Evolutionary conservation across 2,113 vertebrate genomes (phyloP).

Genomic region (Corydoras maculifer): DNA sequence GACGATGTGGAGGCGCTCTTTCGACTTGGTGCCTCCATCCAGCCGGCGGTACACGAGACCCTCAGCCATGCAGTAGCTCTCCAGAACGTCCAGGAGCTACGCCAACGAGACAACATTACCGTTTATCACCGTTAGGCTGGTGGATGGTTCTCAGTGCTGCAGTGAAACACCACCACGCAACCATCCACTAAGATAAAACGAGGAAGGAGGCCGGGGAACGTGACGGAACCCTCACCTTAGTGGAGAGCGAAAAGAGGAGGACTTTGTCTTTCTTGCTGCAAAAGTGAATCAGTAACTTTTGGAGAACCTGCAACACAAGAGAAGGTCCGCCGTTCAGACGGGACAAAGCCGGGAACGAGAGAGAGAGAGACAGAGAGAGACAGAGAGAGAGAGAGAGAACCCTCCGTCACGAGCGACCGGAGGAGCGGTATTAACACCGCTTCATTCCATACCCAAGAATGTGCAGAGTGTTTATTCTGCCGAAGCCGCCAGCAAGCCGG

Average conservation of each 20-base stretch:
- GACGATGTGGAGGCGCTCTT: constrained; percentile 83
- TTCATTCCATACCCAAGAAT: constrained; percentile 25
- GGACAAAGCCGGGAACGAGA: background rate
- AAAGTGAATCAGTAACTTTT: constrained; percentile 83
- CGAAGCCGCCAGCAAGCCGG: constrained; percentile 52
- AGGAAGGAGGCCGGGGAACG: no score
- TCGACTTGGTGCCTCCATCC: constrained; percentile 86
- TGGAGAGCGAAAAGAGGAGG: constrained; percentile 91
- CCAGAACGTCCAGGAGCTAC: constrained; percentile 84
- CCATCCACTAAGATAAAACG: background rate
- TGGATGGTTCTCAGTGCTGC: no score
- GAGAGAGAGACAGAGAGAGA: background rate
- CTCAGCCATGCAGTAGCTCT: constrained; percentile 88
- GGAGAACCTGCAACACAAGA: constrained; percentile 74
- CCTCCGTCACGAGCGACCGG: constrained; percentile 4
- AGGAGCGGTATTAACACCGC: constrained; percentile 13
- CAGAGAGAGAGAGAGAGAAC: background rate
- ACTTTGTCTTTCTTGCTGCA: constrained; percentile 80
- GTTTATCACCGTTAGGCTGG: background rate
- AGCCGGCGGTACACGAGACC: constrained; percentile 87
- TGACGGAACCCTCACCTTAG: constrained; percentile 72
- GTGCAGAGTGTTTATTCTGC: constrained; percentile 46
- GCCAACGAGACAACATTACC: background rate
- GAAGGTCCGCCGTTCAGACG: constrained; percentile 10
- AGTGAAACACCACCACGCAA: no score